phyloP scores from a whole-genome alignment of 2,797 vertebrate species.

The Melanotaenia trifasciata region DNA sequence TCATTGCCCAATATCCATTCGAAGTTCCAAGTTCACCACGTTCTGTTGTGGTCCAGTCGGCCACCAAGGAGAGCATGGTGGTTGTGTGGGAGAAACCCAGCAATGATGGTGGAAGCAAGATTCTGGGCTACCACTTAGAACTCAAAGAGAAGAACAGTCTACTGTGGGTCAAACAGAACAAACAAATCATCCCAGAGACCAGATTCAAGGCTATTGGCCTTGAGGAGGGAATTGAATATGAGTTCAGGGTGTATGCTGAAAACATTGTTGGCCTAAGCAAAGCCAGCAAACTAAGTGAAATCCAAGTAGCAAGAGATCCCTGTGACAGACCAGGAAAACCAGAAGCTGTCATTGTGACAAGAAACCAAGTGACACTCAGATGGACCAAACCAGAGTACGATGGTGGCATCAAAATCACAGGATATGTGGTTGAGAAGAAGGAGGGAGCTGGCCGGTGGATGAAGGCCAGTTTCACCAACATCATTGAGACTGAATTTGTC shows the following conservation, averaged over 20 bases:
- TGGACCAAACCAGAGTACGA: constrained; percentile 96
- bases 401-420: constrained; percentile 95
- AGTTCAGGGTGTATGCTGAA: constrained; percentile 96
- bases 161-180: constrained; percentile 96
- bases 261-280: constrained; percentile 97
- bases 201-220: constrained; percentile 92
- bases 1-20: constrained; percentile 96
- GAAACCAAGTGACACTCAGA: constrained; percentile 91
- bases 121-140: constrained; percentile 96
- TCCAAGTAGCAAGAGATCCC: constrained; percentile 93
- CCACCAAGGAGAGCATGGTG: constrained; percentile 94
- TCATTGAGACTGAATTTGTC: constrained; percentile 94
- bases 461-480: constrained; percentile 97
- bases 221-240: constrained; percentile 98
- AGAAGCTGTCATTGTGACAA: constrained; percentile 95
- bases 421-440: constrained; percentile 97
- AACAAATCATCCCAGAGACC: constrained; percentile 92
- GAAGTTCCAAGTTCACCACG: constrained; percentile 92
- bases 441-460: constrained; percentile 96
- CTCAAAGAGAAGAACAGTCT: constrained; percentile 98
- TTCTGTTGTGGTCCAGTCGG: constrained; percentile 87
- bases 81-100: constrained; percentile 94
- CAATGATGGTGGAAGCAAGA: constrained; percentile 95
- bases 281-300: constrained; percentile 92
- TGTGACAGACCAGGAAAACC: constrained; percentile 96